Base-by-base conservation (phyloP, 2,888 invertebrate genomes). In the Parnassius glacialis region DNA sequence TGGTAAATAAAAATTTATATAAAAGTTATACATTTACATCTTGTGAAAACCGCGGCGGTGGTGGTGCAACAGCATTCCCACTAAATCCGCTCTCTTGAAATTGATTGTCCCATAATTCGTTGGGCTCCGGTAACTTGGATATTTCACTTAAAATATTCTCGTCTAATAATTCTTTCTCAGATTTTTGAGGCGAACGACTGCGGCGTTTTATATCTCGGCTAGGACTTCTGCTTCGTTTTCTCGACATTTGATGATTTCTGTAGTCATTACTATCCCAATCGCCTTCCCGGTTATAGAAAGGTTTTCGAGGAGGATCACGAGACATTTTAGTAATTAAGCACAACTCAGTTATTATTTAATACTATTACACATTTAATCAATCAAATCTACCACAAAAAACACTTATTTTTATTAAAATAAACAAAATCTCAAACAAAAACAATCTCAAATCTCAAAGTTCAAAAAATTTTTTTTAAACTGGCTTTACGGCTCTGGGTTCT, bases 121-220 rank as follows among this genome's bases (percentile, higher is more conserved):
- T 89, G 0, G 89, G 89, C 52, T 89, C 88, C 0, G 90, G 90
- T 10, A 89, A 67, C 67, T 90, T 90, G 0, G 88, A 76, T 52
- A 90, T 89, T 64, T 90, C 90, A 67, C 81, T 87, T 57, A 90
- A 70, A 64, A 90, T 89, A 58, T 89, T 90, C 12, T 90, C 90
- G 48, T 90, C 90, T 9, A 88, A 61, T 41, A 83, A 57, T 43
- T 89, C 88, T 62, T 90, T 90, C 3, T 89, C 88, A 55, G 68
- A 74, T 65, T 84, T 86, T 3, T 84, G 75, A 0, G 89, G 90
- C 0, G 90, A 81, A 9, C 87, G 81, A 65, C 86, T 82, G n/a
- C 80, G 72, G 1, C 75, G 80, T 65, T 83, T 84, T 5, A 73
- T 76, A 1, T 65, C 70, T 0, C 75, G 74, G 16, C 78, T 74